A percentile compares a stretch with the other conserved stretches of the same genome.
These are phyloP conservation scores for Macroglossus sobrinus DNA, from an alignment of 2,113 vertebrate species.

Conservation along the genomic window DNA sequence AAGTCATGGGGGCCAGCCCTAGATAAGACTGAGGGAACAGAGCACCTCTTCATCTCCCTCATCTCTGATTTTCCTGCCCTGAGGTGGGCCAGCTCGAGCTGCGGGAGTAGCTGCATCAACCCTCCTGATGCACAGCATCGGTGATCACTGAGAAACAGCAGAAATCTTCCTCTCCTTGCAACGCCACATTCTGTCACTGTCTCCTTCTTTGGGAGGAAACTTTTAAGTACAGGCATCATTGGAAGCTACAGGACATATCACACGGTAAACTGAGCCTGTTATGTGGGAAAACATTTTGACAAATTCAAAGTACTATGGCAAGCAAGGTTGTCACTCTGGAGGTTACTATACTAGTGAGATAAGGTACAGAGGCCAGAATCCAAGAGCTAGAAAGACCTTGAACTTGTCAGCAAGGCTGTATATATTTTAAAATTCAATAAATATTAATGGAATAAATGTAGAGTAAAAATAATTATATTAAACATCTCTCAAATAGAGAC, in stretches of 20 bases:
- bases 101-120: neutral
- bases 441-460: slow-evolving; percentile 61
- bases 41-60: neutral
- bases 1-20: neutral
- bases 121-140: neutral
- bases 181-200: neutral
- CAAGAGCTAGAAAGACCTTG: slow-evolving; percentile 31
- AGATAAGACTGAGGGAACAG: neutral
- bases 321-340: neutral
- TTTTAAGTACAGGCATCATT: neutral
- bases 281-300: neutral
- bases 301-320: neutral
- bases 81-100: neutral
- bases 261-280: neutral
- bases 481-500: slow-evolving; percentile 32
- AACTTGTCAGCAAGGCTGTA: slow-evolving; percentile 48
- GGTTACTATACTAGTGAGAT: neutral
- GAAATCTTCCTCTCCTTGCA: neutral
- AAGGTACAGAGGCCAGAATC: slow-evolving; percentile 8
- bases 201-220: neutral
- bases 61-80: neutral
- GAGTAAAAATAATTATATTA: slow-evolving; percentile 53
- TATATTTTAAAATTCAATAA: slow-evolving; percentile 60
- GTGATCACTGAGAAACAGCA: neutral
- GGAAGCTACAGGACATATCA: neutral